A percentile compares a stretch with the other conserved stretches of the same genome.
Evolutionary conservation across 2,113 vertebrate species (phyloP).

Genomic region (Cebus imitator): DNA sequence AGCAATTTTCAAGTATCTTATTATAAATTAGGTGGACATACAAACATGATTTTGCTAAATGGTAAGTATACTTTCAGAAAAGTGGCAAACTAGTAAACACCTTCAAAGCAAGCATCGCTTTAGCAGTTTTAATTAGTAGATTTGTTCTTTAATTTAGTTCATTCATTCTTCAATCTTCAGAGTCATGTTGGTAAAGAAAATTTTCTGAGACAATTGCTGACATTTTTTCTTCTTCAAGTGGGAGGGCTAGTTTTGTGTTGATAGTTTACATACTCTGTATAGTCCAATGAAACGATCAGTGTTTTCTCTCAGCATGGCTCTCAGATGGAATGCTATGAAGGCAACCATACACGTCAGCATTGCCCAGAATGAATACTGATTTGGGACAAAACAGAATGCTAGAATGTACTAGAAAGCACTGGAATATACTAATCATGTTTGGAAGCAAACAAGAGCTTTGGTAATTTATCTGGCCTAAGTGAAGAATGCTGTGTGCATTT

Average conservation of each 20-base stretch:
- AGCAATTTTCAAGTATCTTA: conserved; percentile 67
- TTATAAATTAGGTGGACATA: conserved; percentile 75
- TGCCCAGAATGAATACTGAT: conserved; percentile 61
- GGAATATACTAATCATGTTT: conserved; percentile 34
- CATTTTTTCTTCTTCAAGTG: conserved; percentile 58
- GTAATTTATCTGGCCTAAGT: not conserved
- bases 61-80: conserved; percentile 69
- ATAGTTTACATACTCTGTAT: conserved; percentile 49
- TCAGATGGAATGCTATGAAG: conserved; percentile 70
- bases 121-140: conserved; percentile 76
- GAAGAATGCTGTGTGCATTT: not conserved
- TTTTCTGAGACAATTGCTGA: conserved; percentile 69
- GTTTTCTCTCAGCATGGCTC: conserved; percentile 59
- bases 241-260: not conserved
- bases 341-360: not conserved
- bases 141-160: conserved; percentile 75
- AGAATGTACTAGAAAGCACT: conserved; percentile 62
- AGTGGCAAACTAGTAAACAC: conserved; percentile 57
- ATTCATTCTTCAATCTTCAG: conserved; percentile 68
- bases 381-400: conserved; percentile 62
- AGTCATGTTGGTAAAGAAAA: conserved; percentile 72
- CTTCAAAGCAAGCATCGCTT: conserved; percentile 77
- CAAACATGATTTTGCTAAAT: conserved; percentile 73
- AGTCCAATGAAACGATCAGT: conserved; percentile 60
- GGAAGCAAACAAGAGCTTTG: not conserved